Base-by-base conservation (phyloP, 2,797 vertebrate species). In the Synanceia verrucosa region DNA sequence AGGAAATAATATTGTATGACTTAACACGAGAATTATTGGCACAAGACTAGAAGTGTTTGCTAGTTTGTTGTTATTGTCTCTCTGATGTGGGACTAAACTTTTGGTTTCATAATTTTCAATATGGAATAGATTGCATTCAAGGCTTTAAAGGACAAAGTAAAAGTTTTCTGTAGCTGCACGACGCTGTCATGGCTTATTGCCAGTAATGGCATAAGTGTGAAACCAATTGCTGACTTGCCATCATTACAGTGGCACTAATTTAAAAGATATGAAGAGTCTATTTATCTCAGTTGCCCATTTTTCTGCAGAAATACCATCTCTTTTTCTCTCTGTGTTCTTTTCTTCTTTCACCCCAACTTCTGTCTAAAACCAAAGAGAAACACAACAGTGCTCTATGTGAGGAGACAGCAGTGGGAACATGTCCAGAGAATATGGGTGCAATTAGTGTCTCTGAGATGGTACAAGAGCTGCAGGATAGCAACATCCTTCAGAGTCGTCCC, bases 351-450 rank as follows among this genome's bases (percentile, higher is more conserved):
- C 48, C 51, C 61, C 83, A 81, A 88, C 73, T 53, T 88, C 58
- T 50, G 65, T 87, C 59, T 83, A 2, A 39, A 56, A 60, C 75
- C 70, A 78, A 78, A 77, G 51, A 58, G 61, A 60, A 81, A 70
- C 59, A 68, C 59, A 82, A 68, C 66, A 65, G 44, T 36, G 55
- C 78, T 76, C 76, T 66, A 61, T 85, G 80, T 79, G 73, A 71
- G n/a, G n/a, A 82, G 82, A 85, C 73, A 76, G 70, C 66, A 76
- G 56, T 24, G 66, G 72, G 68, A 82, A 85, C 68, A 71, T 57
- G 75, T 85, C 85, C 83, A 78, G 58, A 3, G 39, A 73, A 84
- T 87, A 86, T 81, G 70, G 79, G 60, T 78, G 81, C 76, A 86
- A 89, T 90, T 88, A 89, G 66, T 73, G 78, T 75, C 64, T 66